A percentile compares a stretch with the other conserved stretches of the same genome.
Conservation (phyloP, 2,113 vertebrate genomes). For the Bagarius yarrelli region DNA sequence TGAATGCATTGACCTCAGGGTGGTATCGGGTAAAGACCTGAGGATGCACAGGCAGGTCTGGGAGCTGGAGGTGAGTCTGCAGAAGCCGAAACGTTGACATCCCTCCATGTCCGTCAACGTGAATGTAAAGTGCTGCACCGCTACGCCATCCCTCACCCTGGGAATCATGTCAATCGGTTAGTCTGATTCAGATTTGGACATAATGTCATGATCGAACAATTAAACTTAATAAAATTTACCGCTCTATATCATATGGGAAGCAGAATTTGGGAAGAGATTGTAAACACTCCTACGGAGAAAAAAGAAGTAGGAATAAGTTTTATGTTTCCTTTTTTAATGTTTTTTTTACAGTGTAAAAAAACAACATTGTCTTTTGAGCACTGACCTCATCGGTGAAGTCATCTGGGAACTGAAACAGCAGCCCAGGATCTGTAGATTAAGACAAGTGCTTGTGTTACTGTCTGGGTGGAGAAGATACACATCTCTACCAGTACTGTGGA, state of each 20-base stretch:
- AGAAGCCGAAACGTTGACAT: slow-evolving; percentile 86
- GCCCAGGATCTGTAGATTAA: slow-evolving; percentile 62
- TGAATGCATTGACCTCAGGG: no score
- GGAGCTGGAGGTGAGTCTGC: slow-evolving; percentile 77
- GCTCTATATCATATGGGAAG: slow-evolving; percentile 85
- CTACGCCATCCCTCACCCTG: slow-evolving; percentile 70
- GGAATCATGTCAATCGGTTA: background rate
- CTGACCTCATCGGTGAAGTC: slow-evolving; percentile 64
- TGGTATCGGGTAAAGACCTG: slow-evolving; percentile 66
- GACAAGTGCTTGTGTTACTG: background rate
- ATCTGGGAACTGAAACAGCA: slow-evolving; percentile 71
- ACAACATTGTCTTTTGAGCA: background rate
- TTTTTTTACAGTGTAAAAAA: background rate
- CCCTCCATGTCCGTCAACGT: slow-evolving; percentile 84
- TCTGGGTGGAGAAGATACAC: background rate
- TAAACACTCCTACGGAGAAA: slow-evolving; percentile 71
- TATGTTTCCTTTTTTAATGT: no score
- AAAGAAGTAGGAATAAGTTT: background rate
- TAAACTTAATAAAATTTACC: slow-evolving; percentile 59
- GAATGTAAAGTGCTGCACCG: slow-evolving; percentile 89
- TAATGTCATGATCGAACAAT: background rate
- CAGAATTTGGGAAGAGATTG: slow-evolving; percentile 81
- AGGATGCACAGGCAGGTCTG: slow-evolving; percentile 83
- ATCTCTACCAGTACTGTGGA: background rate
- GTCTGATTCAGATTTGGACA: background rate